phyloP scores from a whole-genome alignment of 2,797 vertebrate genomes.

The Naso thynnoides region DNA sequence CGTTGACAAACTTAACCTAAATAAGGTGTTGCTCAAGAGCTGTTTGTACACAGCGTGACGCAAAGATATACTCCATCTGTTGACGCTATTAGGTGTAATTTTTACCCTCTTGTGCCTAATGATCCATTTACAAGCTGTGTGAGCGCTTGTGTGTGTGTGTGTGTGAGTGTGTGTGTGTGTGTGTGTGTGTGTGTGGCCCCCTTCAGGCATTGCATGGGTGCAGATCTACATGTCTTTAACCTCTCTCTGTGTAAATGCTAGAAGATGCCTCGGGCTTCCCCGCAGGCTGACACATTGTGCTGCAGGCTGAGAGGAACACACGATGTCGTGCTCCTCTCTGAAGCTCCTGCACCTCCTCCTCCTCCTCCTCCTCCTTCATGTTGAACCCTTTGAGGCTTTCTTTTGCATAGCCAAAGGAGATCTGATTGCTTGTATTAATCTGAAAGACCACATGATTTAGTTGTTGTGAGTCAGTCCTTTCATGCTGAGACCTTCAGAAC shows the following conservation, averaged over 20 bases:
- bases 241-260: constrained; percentile 84
- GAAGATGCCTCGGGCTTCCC: constrained; percentile 81
- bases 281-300: constrained; percentile 80
- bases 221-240: constrained; percentile 86
- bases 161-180: constrained; percentile 87
- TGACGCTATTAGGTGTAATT: constrained; percentile 95
- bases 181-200: constrained; percentile 79
- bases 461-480: constrained; percentile 72
- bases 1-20: constrained; percentile 79
- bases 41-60: constrained; percentile 79
- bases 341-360: constrained; percentile 37
- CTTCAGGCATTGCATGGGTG: constrained; percentile 85
- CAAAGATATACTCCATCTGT: constrained; percentile 97
- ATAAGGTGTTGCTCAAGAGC: constrained; percentile 79
- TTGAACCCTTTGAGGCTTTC: constrained; percentile 67
- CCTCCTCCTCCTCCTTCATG: constrained; percentile 32
- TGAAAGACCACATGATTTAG: constrained; percentile 83
- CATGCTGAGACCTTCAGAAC: constrained; percentile 77
- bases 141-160: constrained; percentile 78
- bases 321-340: constrained; percentile 49
- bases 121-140: constrained; percentile 91
- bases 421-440: constrained; percentile 71
- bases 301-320: constrained; percentile 72
- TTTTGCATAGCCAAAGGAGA: constrained; percentile 75
- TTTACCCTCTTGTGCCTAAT: constrained; percentile 94